Base-by-base conservation (phyloP, 2,888 invertebrate genomes). In the Tenthredo distinguenda region DNA sequence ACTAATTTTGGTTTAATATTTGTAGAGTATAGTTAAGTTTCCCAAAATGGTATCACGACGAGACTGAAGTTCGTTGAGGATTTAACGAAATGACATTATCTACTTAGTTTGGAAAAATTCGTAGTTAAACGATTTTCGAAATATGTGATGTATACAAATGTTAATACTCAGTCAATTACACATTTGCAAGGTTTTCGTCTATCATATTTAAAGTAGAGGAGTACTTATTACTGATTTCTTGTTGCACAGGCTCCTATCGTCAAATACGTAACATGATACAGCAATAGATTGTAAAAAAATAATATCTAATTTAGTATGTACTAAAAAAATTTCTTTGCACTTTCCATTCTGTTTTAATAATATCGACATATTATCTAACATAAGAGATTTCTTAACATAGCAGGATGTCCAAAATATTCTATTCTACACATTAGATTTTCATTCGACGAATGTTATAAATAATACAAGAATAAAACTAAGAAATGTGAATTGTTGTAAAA, bases 131-230 rank as follows among this genome's bases (percentile, higher is more conserved):
- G 43, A 74, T 74, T 43, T 43, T 74, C 26, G 40, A n/a, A 74
- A 26, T 40, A 74, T 15, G 15, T 47, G 15, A 74, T 77, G 47
- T 50, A 34, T 5, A 77, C n/a, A 37, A 26, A 77, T 77, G 34
- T 77, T 31, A 6, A 31, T 77, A 55, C 31, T 77, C 15, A 31
- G 18, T 31, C n/a, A 55, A 55, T 50, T 77, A 34, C 18, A 55
- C 31, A 77, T 77, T 50, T 15, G 31, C 77, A 77, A 50, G 31
- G 55, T 50, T 55, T 77, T 77, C 31, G 50, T 77, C 34, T 50
- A 50, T 31, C 55, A 31, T 9, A 77, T 72, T 21, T 4, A 21
- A 31, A 12, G 31, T 68, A 74, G 9, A 43, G n/a, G n/a, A 71
- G 34, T 37, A 31, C n/a, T 43, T 47, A 15, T 12, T 43, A n/a